Conservation (phyloP, 2,797 vertebrate species). For the Emys orbicularis region DNA sequence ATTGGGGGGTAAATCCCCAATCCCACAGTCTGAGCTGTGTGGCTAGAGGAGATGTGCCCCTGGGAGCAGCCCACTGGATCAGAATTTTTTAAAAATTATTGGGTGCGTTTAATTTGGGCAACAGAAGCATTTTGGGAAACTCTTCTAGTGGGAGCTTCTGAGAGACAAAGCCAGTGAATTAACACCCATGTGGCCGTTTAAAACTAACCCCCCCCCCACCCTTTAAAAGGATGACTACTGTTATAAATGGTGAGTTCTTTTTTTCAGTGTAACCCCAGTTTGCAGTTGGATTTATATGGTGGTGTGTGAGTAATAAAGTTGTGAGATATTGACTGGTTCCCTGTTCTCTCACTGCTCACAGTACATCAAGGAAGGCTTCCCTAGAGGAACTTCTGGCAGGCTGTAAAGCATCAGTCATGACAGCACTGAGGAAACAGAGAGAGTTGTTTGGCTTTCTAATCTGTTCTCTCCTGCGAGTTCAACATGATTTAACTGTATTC, state of each 20-base stretch:
- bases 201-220: neutral
- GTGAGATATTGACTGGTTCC: constrained; percentile 66
- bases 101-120: neutral
- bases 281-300: constrained; percentile 26
- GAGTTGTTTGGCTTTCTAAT: constrained; percentile 47
- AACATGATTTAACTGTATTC: neutral
- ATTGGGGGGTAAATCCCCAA: neutral
- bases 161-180: neutral
- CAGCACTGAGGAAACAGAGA: constrained; percentile 25
- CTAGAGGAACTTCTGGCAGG: constrained; percentile 53
- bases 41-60: neutral
- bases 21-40: neutral
- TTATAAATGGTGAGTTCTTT: neutral
- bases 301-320: constrained; percentile 49
- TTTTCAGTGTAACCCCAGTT: neutral
- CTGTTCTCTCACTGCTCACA: constrained; percentile 31
- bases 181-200: neutral
- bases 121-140: constrained; percentile 28
- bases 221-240: neutral
- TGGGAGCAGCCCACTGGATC: neutral
- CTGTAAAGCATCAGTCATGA: constrained; percentile 56
- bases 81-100: neutral
- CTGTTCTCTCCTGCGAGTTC: constrained; percentile 21
- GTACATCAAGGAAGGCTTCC: neutral
- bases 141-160: neutral